Base-by-base conservation (phyloP, 2,888 invertebrate genomes). In the Drosophila nigricruria region DNA sequence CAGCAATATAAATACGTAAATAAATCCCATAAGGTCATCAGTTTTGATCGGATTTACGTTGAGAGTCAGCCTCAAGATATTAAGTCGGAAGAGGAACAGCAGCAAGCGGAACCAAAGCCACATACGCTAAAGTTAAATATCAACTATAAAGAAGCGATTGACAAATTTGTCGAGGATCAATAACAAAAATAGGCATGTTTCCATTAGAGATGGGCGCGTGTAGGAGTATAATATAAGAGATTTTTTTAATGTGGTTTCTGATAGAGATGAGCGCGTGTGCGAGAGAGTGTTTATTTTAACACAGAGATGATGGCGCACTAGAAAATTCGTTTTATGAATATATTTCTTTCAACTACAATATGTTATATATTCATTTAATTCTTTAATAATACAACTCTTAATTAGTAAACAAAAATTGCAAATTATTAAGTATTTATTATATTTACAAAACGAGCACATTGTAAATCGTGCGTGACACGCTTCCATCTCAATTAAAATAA, bases 11-110 rank as follows among this genome's bases (percentile, higher is more conserved):
- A 95, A 88, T 95, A 94, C 90, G 77, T 94, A 9, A 93, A 94
- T 23, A 96, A 95, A 91, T 95, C 96, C 2, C 94, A 94, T 53
- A 96, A 96, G 93, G 87, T 94, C 27, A 90, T 97, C 5, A 94
- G 94, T 88, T 94, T 96, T 93, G 94, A 95, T 87, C 94, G 96
- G 91, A 94, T 96, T 12, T 96, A 96, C 92, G 93, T 96, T 1
- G 93, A 93, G 47, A 87, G 70, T 5, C 60, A 78, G 30, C 69
- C 76, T 1, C 63, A 77, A 40, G 75, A 71, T 6, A 64, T 61
- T 2, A 78, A 82, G 3, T 23, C 58, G 0, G 81, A 81, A 30
- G 57, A 57, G n/a, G 34, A 42, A 14, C 57, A 42, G 0, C 25
- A 62, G 0, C 63, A 63, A 16, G 23, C 36, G 2, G 74, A 56